Evolutionary conservation across 2,797 vertebrate species (phyloP).

Genomic region (Aulostomus chinensis): DNA sequence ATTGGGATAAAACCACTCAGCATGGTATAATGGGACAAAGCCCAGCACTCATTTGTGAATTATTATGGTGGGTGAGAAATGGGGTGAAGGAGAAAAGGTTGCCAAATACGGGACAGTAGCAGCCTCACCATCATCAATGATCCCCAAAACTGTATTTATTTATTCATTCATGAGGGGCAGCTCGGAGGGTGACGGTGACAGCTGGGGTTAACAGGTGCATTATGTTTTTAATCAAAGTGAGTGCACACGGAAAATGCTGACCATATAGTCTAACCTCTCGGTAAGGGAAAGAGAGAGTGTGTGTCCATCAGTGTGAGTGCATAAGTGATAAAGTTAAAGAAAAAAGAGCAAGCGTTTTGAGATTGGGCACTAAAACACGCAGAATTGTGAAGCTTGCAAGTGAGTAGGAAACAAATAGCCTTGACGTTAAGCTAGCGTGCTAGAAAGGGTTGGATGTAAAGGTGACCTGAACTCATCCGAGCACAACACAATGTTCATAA

Average conservation of each 20-base stretch:
- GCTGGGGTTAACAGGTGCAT: conserved; percentile 59
- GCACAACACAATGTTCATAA: too few relatives aligned
- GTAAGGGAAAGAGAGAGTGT: conserved; percentile 28
- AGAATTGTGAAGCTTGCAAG: too few relatives aligned
- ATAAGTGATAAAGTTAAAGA: conserved; percentile 2
- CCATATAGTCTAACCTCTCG: conserved; percentile 47
- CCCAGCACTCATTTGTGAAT: conserved; percentile 52
- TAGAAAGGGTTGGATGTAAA: too few relatives aligned
- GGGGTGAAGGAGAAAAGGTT: conserved; percentile 23
- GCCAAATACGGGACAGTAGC: conserved; percentile 34
- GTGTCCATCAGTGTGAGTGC: conserved; percentile 1
- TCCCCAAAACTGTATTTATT: conserved; percentile 61
- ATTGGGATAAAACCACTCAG: conserved; percentile 66
- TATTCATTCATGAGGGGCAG: conserved; percentile 24
- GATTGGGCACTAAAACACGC: too few relatives aligned
- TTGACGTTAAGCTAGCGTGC: too few relatives aligned
- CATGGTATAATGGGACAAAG: conserved; percentile 55
- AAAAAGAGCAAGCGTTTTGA: conserved; percentile 17
- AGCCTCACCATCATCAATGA: conserved; percentile 53
- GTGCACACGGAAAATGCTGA: conserved; percentile 72
- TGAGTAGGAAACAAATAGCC: too few relatives aligned
- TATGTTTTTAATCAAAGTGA: conserved; percentile 74
- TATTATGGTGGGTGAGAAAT: conserved; percentile 20
- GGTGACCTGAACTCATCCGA: too few relatives aligned
- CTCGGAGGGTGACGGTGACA: conserved; percentile 24